Evolutionary conservation across 2,888 invertebrate species (phyloP), one percentile per base, ranked within the genome.

Genomic region (Bibio marci): DNA sequence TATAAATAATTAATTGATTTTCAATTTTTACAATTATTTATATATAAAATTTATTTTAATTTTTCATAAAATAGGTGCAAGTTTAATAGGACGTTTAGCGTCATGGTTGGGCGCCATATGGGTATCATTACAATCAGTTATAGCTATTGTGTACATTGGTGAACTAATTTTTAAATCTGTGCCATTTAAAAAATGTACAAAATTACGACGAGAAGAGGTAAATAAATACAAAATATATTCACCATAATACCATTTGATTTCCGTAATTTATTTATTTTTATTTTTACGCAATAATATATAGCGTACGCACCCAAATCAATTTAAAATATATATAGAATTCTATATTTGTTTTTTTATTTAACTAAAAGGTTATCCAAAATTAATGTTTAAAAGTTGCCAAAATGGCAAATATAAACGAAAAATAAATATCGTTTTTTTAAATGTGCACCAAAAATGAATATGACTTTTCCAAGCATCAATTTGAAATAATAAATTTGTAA

Each of bases 71-170:
- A 22, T 22, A 62, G 62, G 62, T 45, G 63, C 62, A 43, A 55
- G 56, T 45, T 55, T 62, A 28, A 49, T 62, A 14, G 57, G 63
- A 33, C 56, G 63, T 43, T 55, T 62, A 39, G 59, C 58, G 18
- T 60, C 63, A 7, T 62, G 60, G 60, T 45, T 62, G 17, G 54
- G 57, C 25, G 53, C 60, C 27, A 51, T 62, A 43, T 62, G 63
- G 62, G 50, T 59, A 37, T 58, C 62, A 14, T 43, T 62, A 37
- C 61, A 62, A 46, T 61, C 59, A 13, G 58, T 57, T 26, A 46
- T 62, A 32, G 58, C 61, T 11, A 42, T 60, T 40, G 56, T 54
- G 15, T 61, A 62, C 42, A 54, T 61, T 30, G 57, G 60, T 39
- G 58, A 59, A 55, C 54, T 60, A 40, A 50, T 54, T 33, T 54